Evolutionary conservation across 2,113 vertebrate species (phyloP), one percentile per base, ranked within the genome.

Genomic region (Lepidothrix coronata): DNA sequence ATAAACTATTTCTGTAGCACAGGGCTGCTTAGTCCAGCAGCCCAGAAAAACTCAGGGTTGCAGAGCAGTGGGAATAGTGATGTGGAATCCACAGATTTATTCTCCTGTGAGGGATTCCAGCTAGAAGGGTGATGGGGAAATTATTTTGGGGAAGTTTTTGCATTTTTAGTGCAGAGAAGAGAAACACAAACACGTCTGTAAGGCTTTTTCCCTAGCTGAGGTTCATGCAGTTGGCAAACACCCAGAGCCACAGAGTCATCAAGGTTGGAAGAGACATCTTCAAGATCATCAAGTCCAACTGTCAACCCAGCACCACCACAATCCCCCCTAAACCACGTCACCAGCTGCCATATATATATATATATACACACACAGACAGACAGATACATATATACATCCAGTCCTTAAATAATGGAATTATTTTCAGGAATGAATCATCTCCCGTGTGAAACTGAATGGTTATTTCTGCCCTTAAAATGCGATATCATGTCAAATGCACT

Each of bases 321-420:
- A 24, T 12, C 7, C 0, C 16, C 54, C 68, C 71, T 16, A 22
- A n/a, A 41, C 21, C 78, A 13, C 4, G 20, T 25, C 63, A 14
- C 79, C 30, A n/a, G 24, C 11, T n/a, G n/a, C 20, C 39, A 28
- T 3, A 4, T 3, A 6, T 4, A 6, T 12, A 8, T 24, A 23
- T 4, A 12, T 4, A 22, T 25, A 20, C 4, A 9, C 13, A 24
- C 4, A 13, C 6, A n/a, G n/a, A n/a, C n/a, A n/a, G n/a, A 49
- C 1, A 22, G 1, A 31, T 1, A 6, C 1, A 49, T 0, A 54
- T 14, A 11, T 2, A 6, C 24, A 19, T 7, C 20, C 3, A 21
- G 19, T 28, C 35, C 17, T 71, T 35, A 70, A 70, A 48, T 31
- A 68, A n/a, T 48, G 49, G 43, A 17, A 44, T 46, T 71, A 46